Percentiles rank a stretch among this genome's conserved stretches.
Conservation (phyloP, 2,113 vertebrate species). For the Rhinopomastus cyanomelas region DNA sequence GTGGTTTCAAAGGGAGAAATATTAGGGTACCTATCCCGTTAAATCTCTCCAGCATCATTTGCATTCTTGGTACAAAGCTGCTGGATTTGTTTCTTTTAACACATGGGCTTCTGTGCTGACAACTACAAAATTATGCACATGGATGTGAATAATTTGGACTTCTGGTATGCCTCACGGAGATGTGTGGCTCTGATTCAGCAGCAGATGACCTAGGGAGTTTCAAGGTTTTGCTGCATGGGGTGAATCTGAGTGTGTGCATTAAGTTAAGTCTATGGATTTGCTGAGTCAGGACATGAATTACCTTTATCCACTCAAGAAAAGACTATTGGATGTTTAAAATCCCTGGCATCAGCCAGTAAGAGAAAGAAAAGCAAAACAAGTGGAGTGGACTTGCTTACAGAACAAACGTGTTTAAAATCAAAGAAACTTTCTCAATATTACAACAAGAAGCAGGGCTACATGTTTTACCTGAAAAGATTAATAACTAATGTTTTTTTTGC, state of each 20-base stretch:
- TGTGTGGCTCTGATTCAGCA: neutral
- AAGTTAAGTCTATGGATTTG: neutral
- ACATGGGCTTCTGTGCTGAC: neutral
- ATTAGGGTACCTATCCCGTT: neutral
- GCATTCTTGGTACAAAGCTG: neutral
- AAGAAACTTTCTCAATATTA: neutral
- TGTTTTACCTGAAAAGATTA: neutral
- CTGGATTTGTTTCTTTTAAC: neutral
- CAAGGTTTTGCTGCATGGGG: neutral
- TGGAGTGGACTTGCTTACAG: neutral
- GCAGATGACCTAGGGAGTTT: neutral
- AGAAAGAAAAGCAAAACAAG: constrained; percentile 7
- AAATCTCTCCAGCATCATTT: neutral
- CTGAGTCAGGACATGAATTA: neutral
- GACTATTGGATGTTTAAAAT: neutral
- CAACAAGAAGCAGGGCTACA: neutral
- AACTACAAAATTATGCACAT: neutral
- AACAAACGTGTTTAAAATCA: neutral
- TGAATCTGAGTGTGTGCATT: neutral
- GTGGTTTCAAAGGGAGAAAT: neutral
- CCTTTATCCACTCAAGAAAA: neutral
- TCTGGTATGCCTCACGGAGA: neutral
- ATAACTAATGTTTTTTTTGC: neutral
- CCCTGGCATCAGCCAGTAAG: neutral
- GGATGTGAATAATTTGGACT: neutral